Conservation (phyloP, 2,113 vertebrate species). For the Microtus montanus region DNA sequence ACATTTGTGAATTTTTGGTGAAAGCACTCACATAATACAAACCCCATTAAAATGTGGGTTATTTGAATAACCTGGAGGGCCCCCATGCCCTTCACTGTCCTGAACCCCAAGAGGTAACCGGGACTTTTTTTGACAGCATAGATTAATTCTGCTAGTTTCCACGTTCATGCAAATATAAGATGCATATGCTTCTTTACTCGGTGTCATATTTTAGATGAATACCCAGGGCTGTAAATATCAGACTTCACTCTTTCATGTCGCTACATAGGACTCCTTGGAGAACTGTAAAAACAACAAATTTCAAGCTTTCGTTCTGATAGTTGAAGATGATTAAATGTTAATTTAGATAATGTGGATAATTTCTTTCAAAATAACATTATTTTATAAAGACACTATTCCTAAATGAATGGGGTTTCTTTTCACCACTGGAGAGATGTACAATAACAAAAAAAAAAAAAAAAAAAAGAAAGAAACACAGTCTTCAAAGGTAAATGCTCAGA, state of each 20-base stretch:
- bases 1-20: not conserved
- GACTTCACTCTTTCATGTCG: not conserved
- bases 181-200: not conserved
- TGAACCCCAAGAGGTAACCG: not conserved
- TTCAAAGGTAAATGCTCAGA: conserved; percentile 14
- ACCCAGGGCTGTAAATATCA: not conserved
- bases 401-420: not conserved
- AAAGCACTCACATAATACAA: not conserved
- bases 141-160: not conserved
- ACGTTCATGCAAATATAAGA: not conserved
- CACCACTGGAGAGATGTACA: not conserved
- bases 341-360: not conserved
- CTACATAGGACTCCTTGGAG: not conserved
- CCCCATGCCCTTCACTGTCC: not conserved
- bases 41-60: not conserved
- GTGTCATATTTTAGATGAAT: not conserved
- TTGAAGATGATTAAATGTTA: conserved; percentile 24
- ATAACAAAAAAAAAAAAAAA: not conserved
- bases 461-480: not conserved
- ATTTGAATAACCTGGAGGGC: not conserved
- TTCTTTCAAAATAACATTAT: conserved; percentile 6
- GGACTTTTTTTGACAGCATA: not conserved
- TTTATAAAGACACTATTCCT: conserved; percentile 10
- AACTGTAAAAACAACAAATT: not conserved
- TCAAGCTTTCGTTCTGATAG: not conserved